These are phyloP conservation scores for Neodontobutis hainanensis DNA, from an alignment of 2,113 vertebrate genomes.

Conservation along the genomic window DNA sequence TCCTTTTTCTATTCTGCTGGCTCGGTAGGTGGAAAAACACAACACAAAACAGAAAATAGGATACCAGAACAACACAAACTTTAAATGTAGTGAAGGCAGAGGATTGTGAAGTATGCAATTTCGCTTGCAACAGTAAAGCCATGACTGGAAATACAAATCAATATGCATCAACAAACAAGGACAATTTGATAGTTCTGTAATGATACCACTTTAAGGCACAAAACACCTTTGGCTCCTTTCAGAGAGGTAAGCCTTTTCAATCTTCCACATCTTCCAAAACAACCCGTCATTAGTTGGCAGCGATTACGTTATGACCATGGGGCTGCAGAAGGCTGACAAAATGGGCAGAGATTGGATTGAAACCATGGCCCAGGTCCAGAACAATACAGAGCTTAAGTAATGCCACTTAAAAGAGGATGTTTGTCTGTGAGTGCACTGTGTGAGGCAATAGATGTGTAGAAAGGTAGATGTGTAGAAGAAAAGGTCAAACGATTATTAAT, in stretches of 20 bases:
- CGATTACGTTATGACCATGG: constrained; percentile 30
- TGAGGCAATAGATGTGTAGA: constrained; percentile 13
- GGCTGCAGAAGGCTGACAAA: constrained; percentile 39
- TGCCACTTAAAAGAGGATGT: constrained; percentile 24
- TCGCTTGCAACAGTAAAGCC: constrained; percentile 16
- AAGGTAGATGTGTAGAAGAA: constrained; percentile 9
- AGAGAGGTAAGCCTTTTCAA: constrained; percentile 8
- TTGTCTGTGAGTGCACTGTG: background rate
- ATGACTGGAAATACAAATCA: constrained; percentile 34
- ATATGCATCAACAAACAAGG: constrained; percentile 36
- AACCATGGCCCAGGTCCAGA: constrained; percentile 51
- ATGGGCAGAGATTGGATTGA: constrained; percentile 55
- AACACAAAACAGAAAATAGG: constrained; percentile 1
- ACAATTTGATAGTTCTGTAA: constrained; percentile 26
- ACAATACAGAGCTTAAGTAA: constrained; percentile 30
- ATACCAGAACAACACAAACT: constrained; percentile 4
- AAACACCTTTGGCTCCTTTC: constrained; percentile 9
- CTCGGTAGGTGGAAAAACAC: background rate
- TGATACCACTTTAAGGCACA: constrained; percentile 4
- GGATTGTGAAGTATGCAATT: constrained; percentile 36
- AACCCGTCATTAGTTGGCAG: constrained; percentile 18
- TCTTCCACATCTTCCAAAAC: constrained; percentile 20
- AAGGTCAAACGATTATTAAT: constrained; percentile 25
- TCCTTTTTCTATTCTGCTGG: background rate
- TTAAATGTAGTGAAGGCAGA: constrained; percentile 44